These are phyloP conservation scores for Pheosia tremula DNA, from an alignment of 2,888 invertebrate species.

Conservation along the genomic window DNA sequence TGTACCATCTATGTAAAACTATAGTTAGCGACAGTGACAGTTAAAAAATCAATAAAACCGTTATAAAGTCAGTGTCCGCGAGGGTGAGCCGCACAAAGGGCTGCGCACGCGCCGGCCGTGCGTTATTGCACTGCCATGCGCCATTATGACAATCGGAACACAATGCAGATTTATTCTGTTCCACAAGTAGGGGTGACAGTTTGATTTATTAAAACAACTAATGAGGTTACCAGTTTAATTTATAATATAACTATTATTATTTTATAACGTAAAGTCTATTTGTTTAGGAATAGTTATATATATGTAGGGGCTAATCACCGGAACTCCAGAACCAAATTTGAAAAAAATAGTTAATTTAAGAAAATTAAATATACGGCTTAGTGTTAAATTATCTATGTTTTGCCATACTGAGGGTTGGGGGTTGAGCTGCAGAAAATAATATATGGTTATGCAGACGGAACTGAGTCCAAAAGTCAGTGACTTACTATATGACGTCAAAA, in stretches of 20 bases:
- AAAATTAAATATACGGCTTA: no score
- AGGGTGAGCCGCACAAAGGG: constrained; percentile 72
- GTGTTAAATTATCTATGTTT: no score
- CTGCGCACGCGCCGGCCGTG: constrained; percentile 65
- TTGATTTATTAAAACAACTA: constrained; percentile 42
- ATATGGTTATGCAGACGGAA: no score
- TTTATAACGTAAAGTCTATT: no score
- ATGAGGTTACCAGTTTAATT: constrained; percentile 17
- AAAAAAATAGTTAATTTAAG: no score
- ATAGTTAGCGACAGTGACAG: constrained; percentile 63
- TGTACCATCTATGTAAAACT: not conserved
- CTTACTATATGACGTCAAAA: no score
- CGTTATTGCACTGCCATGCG: constrained; percentile 57
- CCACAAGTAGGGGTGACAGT: constrained; percentile 56
- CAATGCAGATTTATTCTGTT: constrained; percentile 57
- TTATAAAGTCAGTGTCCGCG: constrained; percentile 71
- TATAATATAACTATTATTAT: not conserved
- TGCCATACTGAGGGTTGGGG: no score
- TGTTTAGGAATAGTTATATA: no score
- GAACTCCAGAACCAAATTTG: no score
- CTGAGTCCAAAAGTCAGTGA: no score
- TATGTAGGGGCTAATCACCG: no score
- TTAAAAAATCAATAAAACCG: constrained; percentile 83
- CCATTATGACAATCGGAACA: constrained; percentile 63
- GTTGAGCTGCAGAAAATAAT: no score